These are phyloP conservation scores for Branchipolynoe longqiensis DNA, from an alignment of 2,888 invertebrate species.

Conservation along the genomic window DNA sequence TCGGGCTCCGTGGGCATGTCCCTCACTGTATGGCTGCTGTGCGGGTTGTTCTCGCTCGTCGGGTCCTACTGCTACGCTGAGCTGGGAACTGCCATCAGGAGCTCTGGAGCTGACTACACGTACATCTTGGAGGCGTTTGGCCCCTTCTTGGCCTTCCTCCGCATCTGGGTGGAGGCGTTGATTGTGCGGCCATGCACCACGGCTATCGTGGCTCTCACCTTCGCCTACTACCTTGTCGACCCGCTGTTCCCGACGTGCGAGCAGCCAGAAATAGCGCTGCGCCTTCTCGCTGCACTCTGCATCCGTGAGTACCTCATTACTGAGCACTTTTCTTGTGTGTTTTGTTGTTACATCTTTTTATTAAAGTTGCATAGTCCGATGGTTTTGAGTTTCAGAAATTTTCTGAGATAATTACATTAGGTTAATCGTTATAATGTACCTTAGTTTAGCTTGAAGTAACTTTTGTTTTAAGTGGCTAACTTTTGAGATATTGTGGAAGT, in stretches of 20 bases:
- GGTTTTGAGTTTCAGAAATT: no score
- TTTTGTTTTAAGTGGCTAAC: no score
- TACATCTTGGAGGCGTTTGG: constrained; percentile 99
- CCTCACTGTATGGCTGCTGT: constrained; percentile 92
- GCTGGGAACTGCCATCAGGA: constrained; percentile 91
- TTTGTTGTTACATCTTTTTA: not conserved
- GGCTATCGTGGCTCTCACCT: constrained; percentile 96
- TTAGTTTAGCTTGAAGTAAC: no score
- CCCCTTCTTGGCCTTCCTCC: constrained; percentile 96
- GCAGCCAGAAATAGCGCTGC: constrained; percentile 92
- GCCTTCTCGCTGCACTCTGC: constrained; percentile 94
- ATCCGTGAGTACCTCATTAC: constrained; percentile 89
- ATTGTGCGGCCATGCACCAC: constrained; percentile 96
- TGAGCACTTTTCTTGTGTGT: not conserved
- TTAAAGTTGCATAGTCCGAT: no score
- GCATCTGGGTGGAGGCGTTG: constrained; percentile 99
- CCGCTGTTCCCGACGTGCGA: constrained; percentile 97
- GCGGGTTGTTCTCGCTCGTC: constrained; percentile 97
- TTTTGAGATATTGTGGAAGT: no score
- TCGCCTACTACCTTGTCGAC: constrained; percentile 96
- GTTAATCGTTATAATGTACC: no score
- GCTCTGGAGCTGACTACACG: constrained; percentile 84
- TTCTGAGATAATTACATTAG: no score
- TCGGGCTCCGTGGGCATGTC: constrained; percentile 97
- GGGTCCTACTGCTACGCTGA: constrained; percentile 99